Percentiles rank a stretch among this genome's conserved stretches.
Evolutionary conservation across 1,140 invertebrate species (phyloP).

Genomic region (Pentalonia nigronervosa): DNA sequence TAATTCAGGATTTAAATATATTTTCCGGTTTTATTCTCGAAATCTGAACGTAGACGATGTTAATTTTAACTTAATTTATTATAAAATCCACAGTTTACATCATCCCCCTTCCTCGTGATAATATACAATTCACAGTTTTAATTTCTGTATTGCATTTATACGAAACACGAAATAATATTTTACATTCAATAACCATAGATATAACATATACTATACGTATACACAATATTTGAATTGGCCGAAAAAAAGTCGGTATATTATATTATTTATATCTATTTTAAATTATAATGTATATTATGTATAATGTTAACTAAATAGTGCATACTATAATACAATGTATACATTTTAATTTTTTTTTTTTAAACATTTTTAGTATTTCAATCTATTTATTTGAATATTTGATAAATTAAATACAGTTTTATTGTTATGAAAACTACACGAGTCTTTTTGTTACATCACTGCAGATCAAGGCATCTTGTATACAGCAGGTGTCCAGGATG

Average conservation of each 20-base stretch:
- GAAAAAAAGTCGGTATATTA: too few relatives aligned
- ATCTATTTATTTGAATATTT: not conserved
- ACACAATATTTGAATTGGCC: too few relatives aligned
- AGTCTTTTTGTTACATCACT: slow-evolving; percentile 4
- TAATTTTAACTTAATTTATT: not conserved
- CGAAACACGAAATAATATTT: too few relatives aligned
- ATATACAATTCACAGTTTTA: too few relatives aligned
- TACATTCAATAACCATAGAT: too few relatives aligned
- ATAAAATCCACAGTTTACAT: too few relatives aligned
- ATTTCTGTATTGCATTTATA: too few relatives aligned
- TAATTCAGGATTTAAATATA: not conserved
- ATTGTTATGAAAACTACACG: not conserved
- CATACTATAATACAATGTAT: too few relatives aligned
- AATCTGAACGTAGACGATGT: not conserved
- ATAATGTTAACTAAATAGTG: not conserved
- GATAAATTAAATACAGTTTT: slow-evolving; percentile 23
- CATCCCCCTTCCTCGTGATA: too few relatives aligned
- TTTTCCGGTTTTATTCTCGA: not conserved
- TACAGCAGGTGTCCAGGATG: slow-evolving; percentile 46
- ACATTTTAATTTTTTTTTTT: too few relatives aligned
- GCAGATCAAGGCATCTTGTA: slow-evolving; percentile 7
- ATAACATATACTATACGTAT: too few relatives aligned
- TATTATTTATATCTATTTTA: not conserved
- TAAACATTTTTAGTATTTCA: not conserved
- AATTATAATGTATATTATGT: not conserved